Conservation (phyloP, 2,113 vertebrate genomes). For the Leptobrachium ailaonicum region DNA sequence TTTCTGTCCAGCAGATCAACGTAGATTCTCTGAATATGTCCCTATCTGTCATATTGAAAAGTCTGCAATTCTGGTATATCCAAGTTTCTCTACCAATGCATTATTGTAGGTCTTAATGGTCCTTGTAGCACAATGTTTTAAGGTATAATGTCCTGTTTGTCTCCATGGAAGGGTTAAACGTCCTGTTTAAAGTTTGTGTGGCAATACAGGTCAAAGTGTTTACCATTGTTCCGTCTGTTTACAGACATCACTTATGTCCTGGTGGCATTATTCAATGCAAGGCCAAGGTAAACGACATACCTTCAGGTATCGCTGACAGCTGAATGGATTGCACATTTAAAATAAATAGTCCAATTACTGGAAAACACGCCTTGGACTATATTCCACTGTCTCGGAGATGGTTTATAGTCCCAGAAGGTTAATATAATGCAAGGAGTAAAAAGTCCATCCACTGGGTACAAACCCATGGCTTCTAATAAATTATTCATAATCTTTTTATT, state of each 20-base stretch:
- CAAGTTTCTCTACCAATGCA: too few relatives aligned
- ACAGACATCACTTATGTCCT: not conserved
- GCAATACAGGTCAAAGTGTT: too few relatives aligned
- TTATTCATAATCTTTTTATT: slow-evolving; percentile 8
- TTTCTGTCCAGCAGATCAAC: too few relatives aligned
- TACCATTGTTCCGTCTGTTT: not conserved
- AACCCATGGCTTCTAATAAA: slow-evolving; percentile 3
- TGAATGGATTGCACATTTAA: slow-evolving; percentile 22
- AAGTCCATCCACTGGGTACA: not conserved
- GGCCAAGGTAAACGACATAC: slow-evolving; percentile 15
- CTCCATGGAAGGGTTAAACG: too few relatives aligned
- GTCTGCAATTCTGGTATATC: too few relatives aligned
- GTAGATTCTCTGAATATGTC: too few relatives aligned
- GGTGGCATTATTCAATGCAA: slow-evolving; percentile 3
- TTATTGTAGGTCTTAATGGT: too few relatives aligned
- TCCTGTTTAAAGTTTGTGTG: too few relatives aligned
- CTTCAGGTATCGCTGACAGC: slow-evolving; percentile 10
- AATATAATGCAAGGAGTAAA: not conserved
- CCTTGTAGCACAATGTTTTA: too few relatives aligned
- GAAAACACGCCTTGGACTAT: not conserved
- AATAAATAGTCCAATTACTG: slow-evolving; percentile 28
- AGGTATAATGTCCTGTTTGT: too few relatives aligned
- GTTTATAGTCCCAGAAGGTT: slow-evolving; percentile 8
- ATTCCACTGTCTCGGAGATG: not conserved
- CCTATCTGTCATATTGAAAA: too few relatives aligned